Evolutionary conservation across 2,113 vertebrate species (phyloP), one percentile per base, ranked within the genome.

Genomic region (Theristicus caerulescens): DNA sequence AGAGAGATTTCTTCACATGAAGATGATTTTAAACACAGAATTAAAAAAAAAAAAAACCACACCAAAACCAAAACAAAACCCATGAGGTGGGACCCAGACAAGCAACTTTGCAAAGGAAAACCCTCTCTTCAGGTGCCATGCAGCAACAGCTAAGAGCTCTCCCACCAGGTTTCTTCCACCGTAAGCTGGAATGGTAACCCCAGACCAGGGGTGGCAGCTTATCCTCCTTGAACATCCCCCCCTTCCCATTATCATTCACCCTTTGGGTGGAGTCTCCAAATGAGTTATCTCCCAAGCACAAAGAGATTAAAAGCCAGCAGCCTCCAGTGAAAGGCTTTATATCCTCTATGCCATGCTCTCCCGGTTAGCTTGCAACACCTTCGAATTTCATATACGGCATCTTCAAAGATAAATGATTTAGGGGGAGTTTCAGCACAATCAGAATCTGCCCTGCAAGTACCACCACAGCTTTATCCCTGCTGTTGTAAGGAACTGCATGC

Each of bases 71-170:
- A 46, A 69, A 38, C 38, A 38, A 38, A 38, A 38, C 38, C 38
- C 27, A 34, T 9, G 16, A 69, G 44, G 71, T 16, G n/a, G 34
- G 44, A 80, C 27, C 42, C 58, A 49, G 38, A 69, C 44, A 79
- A 84, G n/a, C 10, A 88, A 34, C 54, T 77, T 13, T 8, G 11
- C 20, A 51, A 59, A 76, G 22, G 27, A 15, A 82, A 86, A 25
- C 10, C 7, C 17, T 49, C 27, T 77, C 82, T 88, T 65, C 58
- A 31, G n/a, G 62, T 5, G 4, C 16, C 55, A 66, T 0, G 0
- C 49, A 80, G 59, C 31, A 83, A n/a, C 40, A 77, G 25, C 4
- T 3, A 57, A 82, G 25, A 18, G 46, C 20, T 66, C 74, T 90
- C 58, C 32, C 67, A 59, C 29, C 20, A 11, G 1, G 9, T 34